Percentiles rank a stretch among this genome's conserved stretches.
Evolutionary conservation across 2,888 invertebrate species (phyloP).

Genomic region (Agrochola litura): DNA sequence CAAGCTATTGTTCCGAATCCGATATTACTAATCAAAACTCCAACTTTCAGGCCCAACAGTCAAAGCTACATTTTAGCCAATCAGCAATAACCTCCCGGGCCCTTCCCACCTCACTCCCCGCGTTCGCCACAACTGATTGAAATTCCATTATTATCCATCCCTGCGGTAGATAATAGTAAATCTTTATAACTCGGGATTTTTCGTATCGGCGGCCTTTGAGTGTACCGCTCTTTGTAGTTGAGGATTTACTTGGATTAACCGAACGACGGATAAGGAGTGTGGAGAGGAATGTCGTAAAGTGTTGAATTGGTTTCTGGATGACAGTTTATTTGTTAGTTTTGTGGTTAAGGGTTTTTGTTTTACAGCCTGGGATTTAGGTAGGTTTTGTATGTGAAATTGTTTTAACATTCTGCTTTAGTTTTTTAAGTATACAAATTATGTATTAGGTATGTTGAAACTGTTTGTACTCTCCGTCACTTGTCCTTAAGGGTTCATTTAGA

Average conservation of each 20-base stretch:
- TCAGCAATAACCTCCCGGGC: slow-evolving; percentile 66
- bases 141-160: slow-evolving; percentile 88
- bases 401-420: background rate
- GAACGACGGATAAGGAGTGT: slow-evolving; percentile 69
- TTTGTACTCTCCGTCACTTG: too few relatives aligned
- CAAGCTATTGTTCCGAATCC: slow-evolving; percentile 63
- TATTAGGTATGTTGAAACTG: too few relatives aligned
- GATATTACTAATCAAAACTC: slow-evolving; percentile 66
- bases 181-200: slow-evolving; percentile 84
- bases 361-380: slow-evolving; percentile 1
- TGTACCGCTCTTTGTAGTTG: slow-evolving; percentile 78
- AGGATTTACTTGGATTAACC: slow-evolving; percentile 79
- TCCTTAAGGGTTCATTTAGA: too few relatives aligned
- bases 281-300: slow-evolving; percentile 47
- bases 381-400: background rate
- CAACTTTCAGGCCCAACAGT: slow-evolving; percentile 62
- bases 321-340: slow-evolving; percentile 32
- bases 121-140: slow-evolving; percentile 83
- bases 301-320: slow-evolving; percentile 40
- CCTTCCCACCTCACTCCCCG: slow-evolving; percentile 34
- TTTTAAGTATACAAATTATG: too few relatives aligned
- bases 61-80: slow-evolving; percentile 68
- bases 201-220: slow-evolving; percentile 79
- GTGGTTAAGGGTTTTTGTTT: slow-evolving; percentile 7
- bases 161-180: slow-evolving; percentile 82